Conservation (phyloP, 1,140 invertebrate genomes). For the Tetragnatha versicolor region DNA sequence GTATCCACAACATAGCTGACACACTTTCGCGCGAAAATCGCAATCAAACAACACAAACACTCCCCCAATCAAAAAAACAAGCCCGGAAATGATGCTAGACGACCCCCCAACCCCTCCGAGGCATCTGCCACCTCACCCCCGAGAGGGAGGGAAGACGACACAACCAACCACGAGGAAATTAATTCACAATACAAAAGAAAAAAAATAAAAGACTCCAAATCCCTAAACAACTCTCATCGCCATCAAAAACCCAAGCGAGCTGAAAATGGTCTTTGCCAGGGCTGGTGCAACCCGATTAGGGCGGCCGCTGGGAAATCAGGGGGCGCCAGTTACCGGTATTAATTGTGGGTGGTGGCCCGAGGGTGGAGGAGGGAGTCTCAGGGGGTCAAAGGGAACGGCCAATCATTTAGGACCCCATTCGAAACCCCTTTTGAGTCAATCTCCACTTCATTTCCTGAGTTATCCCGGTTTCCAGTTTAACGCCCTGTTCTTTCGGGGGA, state of each 20-base stretch:
- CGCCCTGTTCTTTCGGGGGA: no score
- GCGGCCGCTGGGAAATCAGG: constrained; percentile 46
- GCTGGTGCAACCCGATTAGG: constrained; percentile 40
- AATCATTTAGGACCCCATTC: constrained; percentile 4
- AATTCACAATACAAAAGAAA: not conserved
- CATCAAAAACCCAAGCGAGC: constrained; percentile 50
- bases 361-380: constrained; percentile 2
- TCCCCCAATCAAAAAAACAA: not conserved
- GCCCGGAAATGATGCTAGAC: constrained; percentile 22
- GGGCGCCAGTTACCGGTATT: constrained; percentile 48
- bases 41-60: not conserved
- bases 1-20: no score
- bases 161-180: not conserved
- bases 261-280: constrained; percentile 35
- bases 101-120: constrained; percentile 15
- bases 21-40: not conserved
- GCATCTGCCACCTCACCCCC: constrained; percentile 25
- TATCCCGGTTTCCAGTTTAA: no score
- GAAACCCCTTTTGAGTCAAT: constrained; percentile 44
- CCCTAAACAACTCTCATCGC: not conserved
- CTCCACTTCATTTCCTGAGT: constrained; percentile 46
- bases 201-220: not conserved
- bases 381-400: constrained; percentile 17
- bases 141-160: not conserved
- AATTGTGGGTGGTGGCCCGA: constrained; percentile 14